A percentile compares a stretch with the other conserved stretches of the same genome.
These are phyloP conservation scores for Aquatica leii DNA, from an alignment of 2,888 invertebrate species.

Conservation along the genomic window DNA sequence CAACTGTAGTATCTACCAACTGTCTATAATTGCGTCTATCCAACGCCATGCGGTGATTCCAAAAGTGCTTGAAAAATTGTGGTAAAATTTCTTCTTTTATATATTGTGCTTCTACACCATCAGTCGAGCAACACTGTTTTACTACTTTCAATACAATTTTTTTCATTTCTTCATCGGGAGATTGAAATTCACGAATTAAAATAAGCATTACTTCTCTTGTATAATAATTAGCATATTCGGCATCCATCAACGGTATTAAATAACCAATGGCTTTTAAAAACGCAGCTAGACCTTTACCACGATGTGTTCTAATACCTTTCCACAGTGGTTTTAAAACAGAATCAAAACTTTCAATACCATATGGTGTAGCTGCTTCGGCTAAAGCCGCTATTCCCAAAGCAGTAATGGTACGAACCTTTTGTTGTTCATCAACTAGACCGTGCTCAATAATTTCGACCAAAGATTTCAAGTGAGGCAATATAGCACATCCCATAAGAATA, in stretches of 20 bases:
- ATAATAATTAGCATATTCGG: conserved; percentile 99
- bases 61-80: conserved; percentile 99
- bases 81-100: conserved; percentile 99
- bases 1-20: conserved; percentile 98
- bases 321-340: conserved; percentile 98
- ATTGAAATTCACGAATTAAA: conserved; percentile 98
- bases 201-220: conserved; percentile 99
- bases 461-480: conserved; percentile 96
- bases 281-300: conserved; percentile 95
- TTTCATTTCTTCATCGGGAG: conserved; percentile 99
- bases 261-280: conserved; percentile 99
- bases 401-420: conserved; percentile 98
- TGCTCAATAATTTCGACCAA: conserved; percentile 99
- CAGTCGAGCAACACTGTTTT: conserved; percentile 99
- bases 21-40: conserved; percentile 97
- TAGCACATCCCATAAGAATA: conserved; percentile 99
- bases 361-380: conserved; percentile 98
- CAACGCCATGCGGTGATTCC: conserved; percentile 99
- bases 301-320: conserved; percentile 96
- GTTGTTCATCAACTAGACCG: conserved; percentile 97
- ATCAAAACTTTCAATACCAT: conserved; percentile 99
- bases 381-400: conserved; percentile 97
- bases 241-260: conserved; percentile 99
- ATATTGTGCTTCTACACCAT: conserved; percentile 99
- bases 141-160: conserved; percentile 99